Conservation (phyloP, 1,140 invertebrate genomes). For the Delia radicum region DNA sequence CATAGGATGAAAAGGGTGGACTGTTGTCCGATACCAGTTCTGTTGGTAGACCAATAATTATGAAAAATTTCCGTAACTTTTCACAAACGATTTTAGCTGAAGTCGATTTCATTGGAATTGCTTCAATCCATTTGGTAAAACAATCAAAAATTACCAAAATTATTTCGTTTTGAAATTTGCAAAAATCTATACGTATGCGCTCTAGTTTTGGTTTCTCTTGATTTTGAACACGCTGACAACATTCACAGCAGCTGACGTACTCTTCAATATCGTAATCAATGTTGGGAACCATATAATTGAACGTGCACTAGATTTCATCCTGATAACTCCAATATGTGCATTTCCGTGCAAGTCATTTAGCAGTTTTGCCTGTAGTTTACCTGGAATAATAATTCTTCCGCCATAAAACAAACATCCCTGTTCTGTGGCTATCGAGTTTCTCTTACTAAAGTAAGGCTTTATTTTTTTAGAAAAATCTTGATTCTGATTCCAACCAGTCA, state of each 20-base stretch:
- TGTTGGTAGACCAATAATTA: not conserved
- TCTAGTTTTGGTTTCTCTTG: not conserved
- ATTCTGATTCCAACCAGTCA: not conserved
- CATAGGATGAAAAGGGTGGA: not conserved
- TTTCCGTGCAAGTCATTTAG: not conserved
- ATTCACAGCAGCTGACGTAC: not conserved
- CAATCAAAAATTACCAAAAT: slow-evolving; percentile 3
- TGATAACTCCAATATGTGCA: too few species aligned
- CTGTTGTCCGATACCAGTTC: not conserved
- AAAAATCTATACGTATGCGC: not conserved
- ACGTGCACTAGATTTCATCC: not conserved
- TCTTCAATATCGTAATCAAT: not conserved
- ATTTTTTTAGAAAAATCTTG: not conserved
- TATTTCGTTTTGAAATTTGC: not conserved
- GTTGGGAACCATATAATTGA: not conserved
- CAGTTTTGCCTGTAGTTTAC: not conserved
- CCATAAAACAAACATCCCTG: too few species aligned
- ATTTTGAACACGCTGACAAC: too few species aligned
- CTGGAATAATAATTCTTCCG: not conserved
- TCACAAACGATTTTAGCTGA: not conserved
- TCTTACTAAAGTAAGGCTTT: not conserved
- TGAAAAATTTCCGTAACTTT: slow-evolving; percentile 2
- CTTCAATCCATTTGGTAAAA: not conserved
- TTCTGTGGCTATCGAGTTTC: not conserved
- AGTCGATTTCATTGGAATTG: not conserved